Evolutionary conservation across 2,888 invertebrate species (phyloP).

Genomic region (Phyto melanocephala): DNA sequence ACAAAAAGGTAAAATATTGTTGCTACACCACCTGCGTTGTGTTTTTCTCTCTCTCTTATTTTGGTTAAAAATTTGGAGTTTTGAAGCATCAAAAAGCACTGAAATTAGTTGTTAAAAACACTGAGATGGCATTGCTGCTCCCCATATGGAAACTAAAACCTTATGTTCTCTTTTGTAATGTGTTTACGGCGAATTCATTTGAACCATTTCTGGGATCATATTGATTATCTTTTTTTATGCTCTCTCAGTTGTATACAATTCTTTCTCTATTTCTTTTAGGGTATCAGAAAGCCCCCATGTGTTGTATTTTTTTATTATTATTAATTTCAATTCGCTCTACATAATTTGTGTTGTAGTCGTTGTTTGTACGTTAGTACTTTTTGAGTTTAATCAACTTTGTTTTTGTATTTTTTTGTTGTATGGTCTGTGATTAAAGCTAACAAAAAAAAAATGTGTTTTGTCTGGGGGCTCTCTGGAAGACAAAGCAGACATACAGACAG

Average conservation of each 20-base stretch:
- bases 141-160: no score
- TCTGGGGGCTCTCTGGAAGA: slow-evolving; percentile 50
- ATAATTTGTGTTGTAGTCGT: slow-evolving; percentile 29
- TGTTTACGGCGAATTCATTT: slow-evolving; percentile 49
- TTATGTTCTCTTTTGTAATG: not conserved
- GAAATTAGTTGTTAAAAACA: no score
- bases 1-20: no score
- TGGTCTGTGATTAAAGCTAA: slow-evolving; percentile 8
- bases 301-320: not conserved
- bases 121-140: no score
- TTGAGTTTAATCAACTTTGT: slow-evolving; percentile 63
- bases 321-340: slow-evolving; percentile 40
- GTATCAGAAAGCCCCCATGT: slow-evolving; percentile 19
- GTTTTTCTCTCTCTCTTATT: no score
- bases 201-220: slow-evolving; percentile 18
- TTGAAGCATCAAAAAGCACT: no score
- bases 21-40: no score
- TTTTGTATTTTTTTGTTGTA: slow-evolving; percentile 14
- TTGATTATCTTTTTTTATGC: slow-evolving; percentile 18
- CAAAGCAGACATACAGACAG: slow-evolving; percentile 7
- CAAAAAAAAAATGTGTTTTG: slow-evolving; percentile 24
- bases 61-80: no score
- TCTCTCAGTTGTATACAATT: no score
- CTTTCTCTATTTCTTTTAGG: slow-evolving; percentile 4
- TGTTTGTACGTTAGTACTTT: slow-evolving; percentile 2